Base-by-base conservation (phyloP, 2,888 invertebrate species). In the Ypsolopha sequella region DNA sequence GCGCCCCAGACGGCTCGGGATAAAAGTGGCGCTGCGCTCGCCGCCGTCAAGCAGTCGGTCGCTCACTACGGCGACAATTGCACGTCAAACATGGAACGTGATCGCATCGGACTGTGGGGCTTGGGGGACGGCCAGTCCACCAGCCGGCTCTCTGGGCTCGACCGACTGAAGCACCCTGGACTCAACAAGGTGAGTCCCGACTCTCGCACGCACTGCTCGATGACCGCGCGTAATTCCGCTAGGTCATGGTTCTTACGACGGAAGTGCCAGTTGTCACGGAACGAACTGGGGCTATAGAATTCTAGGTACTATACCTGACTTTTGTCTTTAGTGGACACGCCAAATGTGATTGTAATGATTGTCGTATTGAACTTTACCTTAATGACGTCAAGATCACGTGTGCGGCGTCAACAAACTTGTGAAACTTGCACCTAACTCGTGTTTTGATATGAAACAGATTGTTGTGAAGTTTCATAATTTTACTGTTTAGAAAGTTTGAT, bases 91-190 rank as follows among this genome's bases (percentile, higher is more conserved):
- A 87, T 89, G 77, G 88, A 89, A 54, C 87, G 90, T 61, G 91
- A 91, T 70, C 89, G 88, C 74, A 82, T 90, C 74, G 92, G 89
- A 73, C 84, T 90, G 56, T 88, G 89, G 86, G 88, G 87, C 60
- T 82, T 86, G 65, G 90, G 89, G 51, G 90, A 91, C 65, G 89
- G 88, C 52, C 72, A 82, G 58, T 76, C 86, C 57, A 75, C 86
- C 60, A 87, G 88, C 68, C 86, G 87, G 53, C 69, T 90, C 52
- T 87, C 90, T 52, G 92, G 93, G 52, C 84, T 92, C 57, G 92
- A 92, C 74, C 89, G 90, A 57, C 81, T 93, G 46, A 87, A 89
- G 55, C 88, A 91, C 68, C 91, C 92, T 2, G 88, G 90, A 53
- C 84, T 92, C 8, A 92, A 92, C 73, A 93, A 93, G 91, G 93